A percentile compares a stretch with the other conserved stretches of the same genome.
Evolutionary conservation across 1,140 invertebrate species (phyloP).

Genomic region (Papilio dardanus): DNA sequence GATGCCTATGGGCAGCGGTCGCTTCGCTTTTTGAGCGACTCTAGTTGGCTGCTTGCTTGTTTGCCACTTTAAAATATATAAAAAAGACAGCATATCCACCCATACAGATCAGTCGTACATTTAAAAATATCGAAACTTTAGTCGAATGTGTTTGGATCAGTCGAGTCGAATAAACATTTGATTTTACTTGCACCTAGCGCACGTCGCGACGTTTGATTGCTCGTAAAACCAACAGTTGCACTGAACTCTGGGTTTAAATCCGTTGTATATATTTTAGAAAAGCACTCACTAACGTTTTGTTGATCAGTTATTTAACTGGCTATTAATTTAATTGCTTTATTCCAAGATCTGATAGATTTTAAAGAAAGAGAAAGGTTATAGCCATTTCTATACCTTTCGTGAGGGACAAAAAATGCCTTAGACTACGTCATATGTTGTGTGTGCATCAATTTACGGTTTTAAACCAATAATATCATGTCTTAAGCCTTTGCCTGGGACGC

Average conservation of each 20-base stretch:
- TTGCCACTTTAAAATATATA: too few relatives aligned
- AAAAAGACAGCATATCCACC: too few relatives aligned
- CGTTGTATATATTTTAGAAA: not conserved
- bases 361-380: not conserved
- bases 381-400: too few relatives aligned
- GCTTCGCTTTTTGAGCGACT: too few relatives aligned
- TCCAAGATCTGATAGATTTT: not conserved
- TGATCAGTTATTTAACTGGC: not conserved
- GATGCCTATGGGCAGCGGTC: too few relatives aligned
- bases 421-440: too few relatives aligned
- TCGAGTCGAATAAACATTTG: conserved; percentile 41
- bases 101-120: too few relatives aligned
- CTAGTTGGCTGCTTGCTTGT: too few relatives aligned
- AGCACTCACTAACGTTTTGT: not conserved
- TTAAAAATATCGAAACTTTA: conserved; percentile 13
- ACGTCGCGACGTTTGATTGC: conserved; percentile 12
- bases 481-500: too few relatives aligned
- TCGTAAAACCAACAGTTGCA: conserved; percentile 41
- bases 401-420: too few relatives aligned
- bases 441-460: too few relatives aligned
- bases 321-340: not conserved
- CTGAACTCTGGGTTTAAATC: conserved; percentile 8
- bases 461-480: too few relatives aligned
- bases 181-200: conserved; percentile 40
- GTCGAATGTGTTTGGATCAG: conserved; percentile 6